Evolutionary conservation across 2,797 vertebrate genomes (phyloP).

Genomic region (Poecilia gillii): DNA sequence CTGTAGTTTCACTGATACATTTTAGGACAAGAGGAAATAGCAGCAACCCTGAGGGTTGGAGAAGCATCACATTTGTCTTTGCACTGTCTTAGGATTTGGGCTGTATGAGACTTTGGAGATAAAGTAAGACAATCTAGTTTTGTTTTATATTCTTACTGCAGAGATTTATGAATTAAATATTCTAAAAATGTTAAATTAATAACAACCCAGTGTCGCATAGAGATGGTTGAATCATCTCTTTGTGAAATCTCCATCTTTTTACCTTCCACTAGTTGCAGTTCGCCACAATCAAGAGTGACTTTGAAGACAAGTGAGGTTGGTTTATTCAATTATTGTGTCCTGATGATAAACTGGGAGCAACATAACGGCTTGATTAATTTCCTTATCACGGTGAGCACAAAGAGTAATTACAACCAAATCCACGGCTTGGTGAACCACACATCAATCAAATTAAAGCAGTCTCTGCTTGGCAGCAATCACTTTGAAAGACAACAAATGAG

Average conservation of each 20-base stretch:
- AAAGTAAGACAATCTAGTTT: neutral
- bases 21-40: neutral
- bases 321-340: slow-evolving; percentile 80
- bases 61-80: neutral
- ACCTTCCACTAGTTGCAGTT: slow-evolving; percentile 35
- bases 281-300: slow-evolving; percentile 51
- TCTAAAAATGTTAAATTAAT: slow-evolving; percentile 6
- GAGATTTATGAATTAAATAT: neutral
- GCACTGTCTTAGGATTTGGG: neutral
- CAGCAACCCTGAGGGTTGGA: neutral
- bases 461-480: slow-evolving; percentile 73
- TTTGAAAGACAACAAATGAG: slow-evolving; percentile 75
- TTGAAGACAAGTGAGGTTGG: slow-evolving; percentile 75
- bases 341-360: slow-evolving; percentile 76
- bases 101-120: neutral
- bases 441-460: slow-evolving; percentile 84
- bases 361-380: slow-evolving; percentile 90
- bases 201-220: slow-evolving; percentile 31
- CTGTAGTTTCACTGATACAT: neutral
- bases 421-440: slow-evolving; percentile 78
- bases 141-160: neutral
- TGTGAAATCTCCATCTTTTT: slow-evolving; percentile 37
- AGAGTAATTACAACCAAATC: slow-evolving; percentile 89
- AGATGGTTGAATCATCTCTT: slow-evolving; percentile 20
- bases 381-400: slow-evolving; percentile 85